A percentile compares a stretch with the other conserved stretches of the same genome.
Evolutionary conservation across 2,888 invertebrate genomes (phyloP).

Genomic region (Cryptus armator): DNA sequence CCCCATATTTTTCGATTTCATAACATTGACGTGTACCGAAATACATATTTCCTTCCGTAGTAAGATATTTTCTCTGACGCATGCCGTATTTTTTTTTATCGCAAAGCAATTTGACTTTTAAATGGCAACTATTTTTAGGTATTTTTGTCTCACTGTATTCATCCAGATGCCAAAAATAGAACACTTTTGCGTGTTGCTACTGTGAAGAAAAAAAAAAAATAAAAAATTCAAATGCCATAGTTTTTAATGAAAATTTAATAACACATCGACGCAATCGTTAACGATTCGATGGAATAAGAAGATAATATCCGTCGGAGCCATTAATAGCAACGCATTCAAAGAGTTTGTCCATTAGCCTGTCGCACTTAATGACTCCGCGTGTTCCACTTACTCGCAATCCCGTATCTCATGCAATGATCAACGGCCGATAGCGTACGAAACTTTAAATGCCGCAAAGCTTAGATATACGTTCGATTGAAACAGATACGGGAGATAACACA

Average conservation of each 20-base stretch:
- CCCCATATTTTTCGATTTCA: too few species aligned
- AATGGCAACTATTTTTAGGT: too few species aligned
- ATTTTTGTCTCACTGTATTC: too few species aligned
- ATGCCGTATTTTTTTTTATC: too few species aligned
- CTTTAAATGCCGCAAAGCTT: background rate
- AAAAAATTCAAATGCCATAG: background rate
- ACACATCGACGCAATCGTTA: background rate
- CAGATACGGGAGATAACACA: background rate
- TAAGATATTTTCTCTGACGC: too few species aligned
- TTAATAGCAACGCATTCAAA: background rate
- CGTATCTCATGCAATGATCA: background rate
- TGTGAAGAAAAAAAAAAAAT: background rate
- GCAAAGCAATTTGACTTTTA: too few species aligned
- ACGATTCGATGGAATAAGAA: background rate
- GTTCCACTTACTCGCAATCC: background rate
- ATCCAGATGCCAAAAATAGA: too few species aligned
- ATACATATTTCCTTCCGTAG: too few species aligned
- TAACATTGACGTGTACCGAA: too few species aligned
- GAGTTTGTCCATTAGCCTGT: conserved; percentile 1
- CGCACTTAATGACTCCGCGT: background rate
- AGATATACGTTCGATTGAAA: background rate
- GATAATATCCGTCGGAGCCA: background rate
- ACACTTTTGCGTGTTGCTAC: background rate
- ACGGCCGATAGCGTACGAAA: background rate
- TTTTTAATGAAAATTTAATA: background rate